Base-by-base conservation (phyloP, 2,113 vertebrate genomes). In the Rhabdornis inornatus region DNA sequence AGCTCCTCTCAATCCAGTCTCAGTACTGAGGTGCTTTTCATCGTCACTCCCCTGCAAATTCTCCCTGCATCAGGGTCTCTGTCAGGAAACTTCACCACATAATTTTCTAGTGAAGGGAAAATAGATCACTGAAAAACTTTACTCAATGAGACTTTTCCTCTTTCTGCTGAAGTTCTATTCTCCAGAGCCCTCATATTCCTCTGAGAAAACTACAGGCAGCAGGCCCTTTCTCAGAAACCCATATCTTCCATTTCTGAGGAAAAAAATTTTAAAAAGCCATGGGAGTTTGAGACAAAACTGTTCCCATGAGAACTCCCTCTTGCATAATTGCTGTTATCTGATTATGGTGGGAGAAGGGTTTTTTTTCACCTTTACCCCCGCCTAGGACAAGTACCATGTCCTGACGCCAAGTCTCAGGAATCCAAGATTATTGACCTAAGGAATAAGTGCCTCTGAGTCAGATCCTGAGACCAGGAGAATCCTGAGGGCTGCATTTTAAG, bases 271-370 rank as follows among this genome's bases (percentile, higher is more conserved):
- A 25, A 42, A 53, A 91, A 74, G 9, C 1, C 47, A 79, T 77
- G 88, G 27, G 83, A 93, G 17, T 61, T 30, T 83, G 52, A 88
- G 47, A 70, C 47, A 66, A 81, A 89, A 69, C 39, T 55, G 75
- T 95, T 93, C 83, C 60, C 94, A 89, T 70, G 88, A 83, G 76
- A 87, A 74, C 40, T 64, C 27, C 12, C 25, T 75, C 87, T 90
- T 92, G 23, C 42, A 80, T 90, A 93, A 53, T 61, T 93, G 37
- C 25, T 5, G 7, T 80, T 96, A 93, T 88, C 85, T 88, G 92
- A 90, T 74, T 83, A 61, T 80, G 25, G 45, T 83, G 42, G 71
- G 68, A 90, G 79, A 88, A 86, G 40, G 7, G 0, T 5, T 13
- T 47, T 47, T 74, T 78, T 96, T 90, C 79, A 83, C 84, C 37